Percentiles rank a stretch among this genome's conserved stretches.
Evolutionary conservation across 2,113 vertebrate genomes (phyloP).

Genomic region (Pterocles orientalis): DNA sequence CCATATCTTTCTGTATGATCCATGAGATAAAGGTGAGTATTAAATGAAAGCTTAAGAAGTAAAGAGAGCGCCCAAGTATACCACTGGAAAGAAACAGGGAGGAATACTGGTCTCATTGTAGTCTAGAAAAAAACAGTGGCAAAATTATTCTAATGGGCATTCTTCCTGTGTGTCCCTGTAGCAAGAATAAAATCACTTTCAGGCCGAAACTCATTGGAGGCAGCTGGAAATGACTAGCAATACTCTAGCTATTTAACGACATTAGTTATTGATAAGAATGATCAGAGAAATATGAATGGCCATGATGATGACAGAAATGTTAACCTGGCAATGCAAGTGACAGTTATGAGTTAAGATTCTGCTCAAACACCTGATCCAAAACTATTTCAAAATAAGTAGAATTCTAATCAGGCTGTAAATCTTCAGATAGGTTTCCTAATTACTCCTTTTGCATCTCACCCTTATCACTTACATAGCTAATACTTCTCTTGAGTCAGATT

Average conservation of each 20-base stretch:
- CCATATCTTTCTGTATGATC: not conserved
- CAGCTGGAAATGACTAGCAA: not conserved
- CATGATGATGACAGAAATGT: not conserved
- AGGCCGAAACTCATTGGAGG: not conserved
- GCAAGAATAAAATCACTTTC: not conserved
- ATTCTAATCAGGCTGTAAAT: not conserved
- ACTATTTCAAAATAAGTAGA: not conserved
- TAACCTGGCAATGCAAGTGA: not conserved
- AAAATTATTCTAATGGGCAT: not conserved
- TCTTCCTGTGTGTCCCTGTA: not conserved
- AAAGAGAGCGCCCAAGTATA: not conserved
- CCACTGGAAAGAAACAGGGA: not conserved
- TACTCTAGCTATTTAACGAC: not conserved
- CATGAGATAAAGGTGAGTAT: not conserved
- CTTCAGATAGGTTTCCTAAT: not conserved
- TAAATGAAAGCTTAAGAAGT: not conserved
- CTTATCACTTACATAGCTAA: not conserved
- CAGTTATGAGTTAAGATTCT: not conserved
- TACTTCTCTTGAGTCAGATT: not conserved
- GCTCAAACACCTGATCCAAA: not conserved
- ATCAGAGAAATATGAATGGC: not conserved
- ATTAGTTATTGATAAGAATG: not conserved
- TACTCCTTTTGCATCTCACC: not conserved
- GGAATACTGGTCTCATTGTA: not conserved
- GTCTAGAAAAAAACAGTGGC: not conserved